A percentile compares a stretch with the other conserved stretches of the same genome.
phyloP scores from a whole-genome alignment of 2,113 vertebrate genomes.

The Muscicapa adusta region DNA sequence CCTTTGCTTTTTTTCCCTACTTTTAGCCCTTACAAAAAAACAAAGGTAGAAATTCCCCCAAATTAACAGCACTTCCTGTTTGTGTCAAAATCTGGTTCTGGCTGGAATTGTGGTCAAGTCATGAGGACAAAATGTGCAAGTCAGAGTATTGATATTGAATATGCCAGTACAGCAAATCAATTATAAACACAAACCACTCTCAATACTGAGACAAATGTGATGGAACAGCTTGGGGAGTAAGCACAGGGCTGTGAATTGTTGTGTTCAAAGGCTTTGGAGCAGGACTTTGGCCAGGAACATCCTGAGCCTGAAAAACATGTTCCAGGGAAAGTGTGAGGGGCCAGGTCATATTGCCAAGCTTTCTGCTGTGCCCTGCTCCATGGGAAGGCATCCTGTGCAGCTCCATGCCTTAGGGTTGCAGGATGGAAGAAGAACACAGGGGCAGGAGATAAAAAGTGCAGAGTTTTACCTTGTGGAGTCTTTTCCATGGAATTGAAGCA shows the following conservation, averaged over 20 bases:
- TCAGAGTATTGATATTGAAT: neutral
- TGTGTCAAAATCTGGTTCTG: neutral
- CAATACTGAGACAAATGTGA: neutral
- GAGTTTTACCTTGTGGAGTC: neutral
- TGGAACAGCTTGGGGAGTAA: neutral
- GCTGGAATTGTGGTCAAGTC: neutral
- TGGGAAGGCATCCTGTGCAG: neutral
- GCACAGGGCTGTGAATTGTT: neutral
- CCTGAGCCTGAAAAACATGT: neutral
- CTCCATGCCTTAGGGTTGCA: fast-evolving
- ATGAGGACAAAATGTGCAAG: neutral
- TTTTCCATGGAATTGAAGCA: neutral
- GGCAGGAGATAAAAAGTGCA: neutral
- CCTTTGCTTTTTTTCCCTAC: neutral
- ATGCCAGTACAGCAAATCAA: neutral
- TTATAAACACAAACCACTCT: neutral
- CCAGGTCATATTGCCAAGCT: neutral
- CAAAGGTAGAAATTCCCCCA: neutral
- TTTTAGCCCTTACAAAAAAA: neutral
- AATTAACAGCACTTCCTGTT: neutral
- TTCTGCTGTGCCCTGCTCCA: neutral
- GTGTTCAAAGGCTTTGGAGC: neutral
- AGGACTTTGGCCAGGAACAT: neutral
- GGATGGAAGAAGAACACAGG: neutral
- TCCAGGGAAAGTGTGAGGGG: neutral